These are phyloP conservation scores for Scomber scombrus DNA, from an alignment of 2,113 vertebrate genomes.

Conservation along the genomic window DNA sequence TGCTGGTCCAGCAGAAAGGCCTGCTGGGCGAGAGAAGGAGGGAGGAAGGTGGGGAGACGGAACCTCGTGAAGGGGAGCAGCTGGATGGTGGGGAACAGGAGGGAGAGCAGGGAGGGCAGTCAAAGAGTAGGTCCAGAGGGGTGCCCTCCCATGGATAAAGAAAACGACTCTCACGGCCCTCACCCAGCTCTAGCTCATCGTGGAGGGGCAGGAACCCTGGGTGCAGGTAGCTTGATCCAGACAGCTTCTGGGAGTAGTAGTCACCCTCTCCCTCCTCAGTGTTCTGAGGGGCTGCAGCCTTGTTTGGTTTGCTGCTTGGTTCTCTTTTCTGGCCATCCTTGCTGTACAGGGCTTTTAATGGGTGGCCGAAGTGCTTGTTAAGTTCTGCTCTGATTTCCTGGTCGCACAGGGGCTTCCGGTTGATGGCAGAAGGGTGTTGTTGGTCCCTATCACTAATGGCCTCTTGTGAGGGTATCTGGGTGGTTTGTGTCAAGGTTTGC, in stretches of 20 bases:
- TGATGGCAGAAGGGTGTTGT: conserved; percentile 75
- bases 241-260: conserved; percentile 84
- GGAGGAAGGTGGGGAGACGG: conserved; percentile 92
- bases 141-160: conserved; percentile 95
- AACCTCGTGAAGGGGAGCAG: conserved; percentile 94
- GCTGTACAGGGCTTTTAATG: conserved; percentile 89
- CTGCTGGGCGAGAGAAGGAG: conserved; percentile 90
- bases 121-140: conserved; percentile 93
- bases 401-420: conserved; percentile 93
- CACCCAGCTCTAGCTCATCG: conserved; percentile 87
- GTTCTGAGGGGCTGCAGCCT: conserved; percentile 58
- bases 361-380: conserved; percentile 98
- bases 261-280: conserved; percentile 86
- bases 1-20: conserved; percentile 89
- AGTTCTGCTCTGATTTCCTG: conserved; percentile 98
- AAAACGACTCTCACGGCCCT: conserved; percentile 91
- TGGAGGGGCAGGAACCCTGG: conserved; percentile 93
- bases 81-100: conserved; percentile 95
- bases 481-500: conserved; percentile 68
- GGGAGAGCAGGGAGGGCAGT: conserved; percentile 92
- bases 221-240: conserved; percentile 93
- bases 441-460: conserved; percentile 79
- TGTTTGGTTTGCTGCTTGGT: conserved; percentile 65
- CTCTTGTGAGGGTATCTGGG: conserved; percentile 62
- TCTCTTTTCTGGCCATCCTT: conserved; percentile 63